These are phyloP conservation scores for Trichogramma dendrolimi DNA, from an alignment of 2,888 invertebrate genomes.

Conservation along the genomic window DNA sequence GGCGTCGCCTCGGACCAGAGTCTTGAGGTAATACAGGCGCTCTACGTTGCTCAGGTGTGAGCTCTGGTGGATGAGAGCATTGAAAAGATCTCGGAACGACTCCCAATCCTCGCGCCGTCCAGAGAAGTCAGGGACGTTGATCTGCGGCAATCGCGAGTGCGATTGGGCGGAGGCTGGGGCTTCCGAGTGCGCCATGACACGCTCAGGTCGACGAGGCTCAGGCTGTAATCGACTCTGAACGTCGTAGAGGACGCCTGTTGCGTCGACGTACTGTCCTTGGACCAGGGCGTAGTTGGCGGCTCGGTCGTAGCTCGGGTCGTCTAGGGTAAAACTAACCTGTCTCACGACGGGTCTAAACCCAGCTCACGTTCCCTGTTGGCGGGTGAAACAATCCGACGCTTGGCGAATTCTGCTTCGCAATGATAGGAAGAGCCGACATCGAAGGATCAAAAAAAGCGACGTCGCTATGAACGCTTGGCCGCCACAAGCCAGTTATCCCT, in stretches of 20 bases:
- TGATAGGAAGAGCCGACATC: conserved; percentile 74
- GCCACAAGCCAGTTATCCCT: conserved; percentile 67
- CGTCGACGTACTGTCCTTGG: too few species aligned
- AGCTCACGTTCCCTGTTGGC: conserved; percentile 64
- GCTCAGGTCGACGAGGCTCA: too few species aligned
- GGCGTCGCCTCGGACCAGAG: not conserved
- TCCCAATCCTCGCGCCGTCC: not conserved
- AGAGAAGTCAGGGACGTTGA: not conserved
- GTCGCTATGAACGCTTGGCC: conserved; percentile 64
- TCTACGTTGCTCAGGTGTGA: not conserved
- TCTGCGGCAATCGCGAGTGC: not conserved
- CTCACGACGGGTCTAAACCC: conserved; percentile 65
- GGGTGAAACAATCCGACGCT: conserved; percentile 72
- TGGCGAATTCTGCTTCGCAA: conserved; percentile 69
- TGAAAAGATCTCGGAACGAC: not conserved
- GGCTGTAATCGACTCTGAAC: too few species aligned
- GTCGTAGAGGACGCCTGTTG: too few species aligned
- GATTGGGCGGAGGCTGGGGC: too few species aligned
- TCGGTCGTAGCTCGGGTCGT: too few species aligned
- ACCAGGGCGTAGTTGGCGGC: too few species aligned
- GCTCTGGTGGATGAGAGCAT: not conserved
- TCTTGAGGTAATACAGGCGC: not conserved
- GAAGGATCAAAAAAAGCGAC: conserved; percentile 69
- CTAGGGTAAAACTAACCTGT: conserved; percentile 58
- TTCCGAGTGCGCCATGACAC: too few species aligned